Evolutionary conservation across 2,113 vertebrate species (phyloP), one percentile per base, ranked within the genome.

Genomic region (Willisornis vidua): DNA sequence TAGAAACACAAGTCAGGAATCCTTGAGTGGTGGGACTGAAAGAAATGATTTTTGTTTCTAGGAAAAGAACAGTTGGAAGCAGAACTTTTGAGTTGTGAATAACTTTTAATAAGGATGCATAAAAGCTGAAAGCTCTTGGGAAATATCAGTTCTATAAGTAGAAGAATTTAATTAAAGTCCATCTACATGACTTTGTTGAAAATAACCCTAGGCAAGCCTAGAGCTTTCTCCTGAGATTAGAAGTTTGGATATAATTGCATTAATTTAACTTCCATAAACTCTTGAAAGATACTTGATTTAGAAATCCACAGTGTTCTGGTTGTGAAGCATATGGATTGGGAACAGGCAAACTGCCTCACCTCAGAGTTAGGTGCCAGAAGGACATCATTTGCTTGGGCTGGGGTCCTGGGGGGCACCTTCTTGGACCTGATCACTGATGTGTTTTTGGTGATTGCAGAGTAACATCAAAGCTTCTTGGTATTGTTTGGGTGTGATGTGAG

Each of bases 131-230:
- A 91, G 19, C 76, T 91, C 58, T 80, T 89, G 72, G 49, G 92
- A 91, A 91, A 84, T 83, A 59, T 1, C 37, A 76, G 12, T 89
- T 86, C 84, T 89, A 1, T 48, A 93, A 77, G 80, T 37, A 89
- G 84, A 91, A 91, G 14, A 75, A 76, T 76, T 91, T 86, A 87
- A 93, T 85, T 93, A 46, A 94, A 90, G 80, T 96, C 80, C 41
- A 35, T 83, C 29, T 89, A 61, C 14, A 1, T 78, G 23, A 33
- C 41, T 82, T 57, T 83, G 35, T 68, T 59, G 49, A 88, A 76
- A 91, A 93, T 79, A 91, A 65, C 26, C 72, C 12, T 39, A 39
- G 79, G 68, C 58, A 73, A 80, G 68, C 37, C 63, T 51, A 18
- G 35, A 55, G 49, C 26, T 89, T 91, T 63, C 45, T 89, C 58